Conservation (phyloP, 2,888 invertebrate genomes). For the Cheilosia impressa region DNA sequence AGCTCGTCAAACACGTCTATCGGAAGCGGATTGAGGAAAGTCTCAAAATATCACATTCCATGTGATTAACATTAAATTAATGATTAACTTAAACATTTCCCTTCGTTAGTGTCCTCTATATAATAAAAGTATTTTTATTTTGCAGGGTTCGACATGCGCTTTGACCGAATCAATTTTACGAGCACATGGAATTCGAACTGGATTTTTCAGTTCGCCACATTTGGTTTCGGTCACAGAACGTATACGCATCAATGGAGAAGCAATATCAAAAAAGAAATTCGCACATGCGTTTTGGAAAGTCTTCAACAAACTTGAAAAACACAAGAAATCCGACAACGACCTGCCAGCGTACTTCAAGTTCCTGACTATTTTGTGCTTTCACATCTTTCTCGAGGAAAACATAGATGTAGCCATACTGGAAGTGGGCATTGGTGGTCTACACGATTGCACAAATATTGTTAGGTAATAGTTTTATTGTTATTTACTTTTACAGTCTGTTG, state of each 20-base stretch:
- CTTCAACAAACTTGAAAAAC: constrained; percentile 86
- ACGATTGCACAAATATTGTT: constrained; percentile 97
- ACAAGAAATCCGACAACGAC: constrained; percentile 86
- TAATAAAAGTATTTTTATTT: constrained; percentile 20
- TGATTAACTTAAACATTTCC: too few species aligned
- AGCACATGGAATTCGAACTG: constrained; percentile 92
- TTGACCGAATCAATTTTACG: constrained; percentile 95
- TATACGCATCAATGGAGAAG: constrained; percentile 93
- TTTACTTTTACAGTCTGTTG: too few species aligned
- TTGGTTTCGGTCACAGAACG: constrained; percentile 95
- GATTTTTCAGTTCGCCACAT: constrained; percentile 98
- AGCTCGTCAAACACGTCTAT: too few species aligned
- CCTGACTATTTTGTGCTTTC: constrained; percentile 94
- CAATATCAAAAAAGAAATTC: constrained; percentile 90
- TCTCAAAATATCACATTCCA: too few species aligned
- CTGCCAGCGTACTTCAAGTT: constrained; percentile 98
- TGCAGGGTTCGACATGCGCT: constrained; percentile 95
- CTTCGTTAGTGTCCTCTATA: neutral
- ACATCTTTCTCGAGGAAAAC: constrained; percentile 92
- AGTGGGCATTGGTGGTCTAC: constrained; percentile 98
- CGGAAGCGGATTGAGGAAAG: too few species aligned
- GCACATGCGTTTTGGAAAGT: constrained; percentile 92
- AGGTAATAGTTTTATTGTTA: constrained; percentile 84
- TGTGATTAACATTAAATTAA: too few species aligned
- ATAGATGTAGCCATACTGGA: constrained; percentile 97